phyloP scores from a whole-genome alignment of 2,113 vertebrate species.

The Ciconia maguari region DNA sequence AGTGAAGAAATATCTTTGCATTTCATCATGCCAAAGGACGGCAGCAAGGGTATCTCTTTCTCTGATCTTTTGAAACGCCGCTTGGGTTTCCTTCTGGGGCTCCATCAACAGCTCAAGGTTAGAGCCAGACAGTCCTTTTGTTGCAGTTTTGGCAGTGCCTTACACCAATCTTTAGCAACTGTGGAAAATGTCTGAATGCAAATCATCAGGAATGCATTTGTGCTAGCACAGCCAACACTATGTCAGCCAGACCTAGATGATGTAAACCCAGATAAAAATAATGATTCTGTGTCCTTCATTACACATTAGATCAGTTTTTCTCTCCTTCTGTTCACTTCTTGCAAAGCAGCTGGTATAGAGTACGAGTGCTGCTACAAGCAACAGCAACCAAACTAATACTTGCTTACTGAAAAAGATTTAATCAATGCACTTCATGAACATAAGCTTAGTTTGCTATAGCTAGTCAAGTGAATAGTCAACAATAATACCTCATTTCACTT shows the following conservation, averaged over 20 bases:
- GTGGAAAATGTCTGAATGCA: background rate
- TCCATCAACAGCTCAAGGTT: background rate
- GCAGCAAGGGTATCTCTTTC: background rate
- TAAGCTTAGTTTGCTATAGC: background rate
- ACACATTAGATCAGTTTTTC: background rate
- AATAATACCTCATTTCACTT: constrained; percentile 69
- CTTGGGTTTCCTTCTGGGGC: background rate
- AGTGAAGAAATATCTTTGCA: background rate
- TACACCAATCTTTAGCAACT: background rate
- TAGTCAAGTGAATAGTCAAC: background rate
- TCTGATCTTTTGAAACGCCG: background rate
- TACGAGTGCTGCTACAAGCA: background rate
- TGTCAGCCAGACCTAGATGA: background rate
- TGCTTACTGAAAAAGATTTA: background rate
- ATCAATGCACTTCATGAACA: background rate
- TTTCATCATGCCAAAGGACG: background rate
- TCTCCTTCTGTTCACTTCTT: background rate
- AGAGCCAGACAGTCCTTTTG: background rate
- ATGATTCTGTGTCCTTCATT: background rate
- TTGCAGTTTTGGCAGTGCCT: background rate
- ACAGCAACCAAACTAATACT: background rate
- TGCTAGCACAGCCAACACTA: background rate
- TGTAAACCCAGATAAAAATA: background rate
- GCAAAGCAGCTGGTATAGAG: background rate
- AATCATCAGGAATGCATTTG: background rate